These are phyloP conservation scores for Trilocha varians DNA, from an alignment of 2,888 invertebrate species.

Conservation along the genomic window DNA sequence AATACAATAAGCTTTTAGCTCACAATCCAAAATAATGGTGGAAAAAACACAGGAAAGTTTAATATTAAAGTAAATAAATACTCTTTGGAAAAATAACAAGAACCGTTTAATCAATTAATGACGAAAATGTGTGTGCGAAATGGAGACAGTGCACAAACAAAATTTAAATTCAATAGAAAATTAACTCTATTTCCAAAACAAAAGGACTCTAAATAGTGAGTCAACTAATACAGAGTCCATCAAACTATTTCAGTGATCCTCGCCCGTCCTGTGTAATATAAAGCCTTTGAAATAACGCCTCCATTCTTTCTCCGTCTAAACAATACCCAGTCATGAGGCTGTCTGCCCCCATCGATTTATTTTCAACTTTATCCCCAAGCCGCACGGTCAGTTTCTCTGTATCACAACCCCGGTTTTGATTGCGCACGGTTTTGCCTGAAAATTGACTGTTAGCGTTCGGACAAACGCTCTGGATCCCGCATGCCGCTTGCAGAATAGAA, in stretches of 20 bases:
- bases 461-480: conserved; percentile 26
- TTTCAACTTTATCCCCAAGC: conserved; percentile 35
- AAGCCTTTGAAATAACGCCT: conserved; percentile 50
- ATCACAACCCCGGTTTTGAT: conserved; percentile 33
- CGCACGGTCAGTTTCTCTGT: conserved; percentile 32
- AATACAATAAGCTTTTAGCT: no score
- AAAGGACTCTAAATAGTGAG: no score
- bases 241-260: conserved; percentile 22
- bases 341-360: conserved; percentile 39
- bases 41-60: no score
- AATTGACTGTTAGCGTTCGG: conserved; percentile 24
- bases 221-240: neutral
- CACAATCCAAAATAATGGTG: no score
- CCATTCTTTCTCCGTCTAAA: conserved; percentile 46
- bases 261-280: conserved; percentile 52
- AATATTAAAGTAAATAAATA: no score
- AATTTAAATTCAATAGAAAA: no score
- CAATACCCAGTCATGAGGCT: conserved; percentile 38
- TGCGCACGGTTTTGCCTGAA: conserved; percentile 25
- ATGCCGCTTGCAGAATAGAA: conserved; percentile 46
- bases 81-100: no score
- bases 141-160: no score
- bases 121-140: no score
- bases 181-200: no score
- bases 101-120: no score